Conservation (phyloP, 1,140 invertebrate genomes). For the Nasonia giraulti region DNA sequence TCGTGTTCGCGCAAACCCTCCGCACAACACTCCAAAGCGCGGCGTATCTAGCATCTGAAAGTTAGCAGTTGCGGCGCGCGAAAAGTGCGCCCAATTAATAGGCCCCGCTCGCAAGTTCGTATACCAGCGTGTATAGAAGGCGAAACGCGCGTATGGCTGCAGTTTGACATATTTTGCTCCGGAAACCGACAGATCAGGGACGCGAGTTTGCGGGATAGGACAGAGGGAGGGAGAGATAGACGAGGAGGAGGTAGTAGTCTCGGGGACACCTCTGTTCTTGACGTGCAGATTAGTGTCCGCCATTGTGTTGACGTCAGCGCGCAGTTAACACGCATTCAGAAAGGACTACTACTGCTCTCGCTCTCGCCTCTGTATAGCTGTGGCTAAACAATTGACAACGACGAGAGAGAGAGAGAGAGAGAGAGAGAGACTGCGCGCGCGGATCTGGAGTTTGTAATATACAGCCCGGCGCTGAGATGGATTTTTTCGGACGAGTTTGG, state of each 20-base stretch:
- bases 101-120: slow-evolving; percentile 23
- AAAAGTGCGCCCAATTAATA: slow-evolving; percentile 45
- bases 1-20: not conserved
- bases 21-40: not conserved
- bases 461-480: too few relatives aligned
- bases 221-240: not conserved
- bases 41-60: not conserved
- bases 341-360: slow-evolving; percentile 3
- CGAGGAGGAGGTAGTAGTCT: not conserved
- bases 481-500: too few relatives aligned
- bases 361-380: not conserved
- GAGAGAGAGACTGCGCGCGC: not conserved
- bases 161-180: slow-evolving; percentile 72
- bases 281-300: slow-evolving; percentile 75
- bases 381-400: slow-evolving; percentile 59
- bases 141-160: slow-evolving; percentile 47
- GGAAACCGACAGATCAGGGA: slow-evolving; percentile 72
- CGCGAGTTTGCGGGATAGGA: slow-evolving; percentile 56
- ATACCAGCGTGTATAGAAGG: too few relatives aligned
- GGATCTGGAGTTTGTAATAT: not conserved
- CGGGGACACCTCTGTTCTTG: slow-evolving; percentile 66
- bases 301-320: slow-evolving; percentile 74
- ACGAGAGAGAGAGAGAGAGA: not conserved
- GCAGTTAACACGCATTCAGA: slow-evolving; percentile 73
- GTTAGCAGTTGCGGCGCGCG: not conserved